These are phyloP conservation scores for Electrophaes corylata DNA, from an alignment of 2,888 invertebrate genomes.

Conservation along the genomic window DNA sequence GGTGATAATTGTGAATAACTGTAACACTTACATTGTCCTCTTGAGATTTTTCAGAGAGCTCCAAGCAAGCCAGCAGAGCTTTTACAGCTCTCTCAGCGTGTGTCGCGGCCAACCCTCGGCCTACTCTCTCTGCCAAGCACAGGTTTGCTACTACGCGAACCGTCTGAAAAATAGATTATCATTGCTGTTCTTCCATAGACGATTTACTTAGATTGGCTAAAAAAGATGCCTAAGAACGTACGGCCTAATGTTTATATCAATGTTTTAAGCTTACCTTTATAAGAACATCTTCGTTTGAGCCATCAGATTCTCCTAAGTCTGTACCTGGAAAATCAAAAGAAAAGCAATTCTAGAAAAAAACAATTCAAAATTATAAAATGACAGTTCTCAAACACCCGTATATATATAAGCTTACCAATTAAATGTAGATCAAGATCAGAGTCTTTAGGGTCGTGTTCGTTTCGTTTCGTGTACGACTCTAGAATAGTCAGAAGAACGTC, in stretches of 20 bases:
- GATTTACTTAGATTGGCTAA: no score
- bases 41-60: slow-evolving; percentile 58
- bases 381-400: no score
- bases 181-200: no score
- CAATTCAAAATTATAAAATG: no score
- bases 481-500: slow-evolving; percentile 79
- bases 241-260: no score
- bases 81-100: slow-evolving; percentile 70
- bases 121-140: slow-evolving; percentile 91
- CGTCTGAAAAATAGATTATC: slow-evolving; percentile 84
- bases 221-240: no score
- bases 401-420: slow-evolving; percentile 66
- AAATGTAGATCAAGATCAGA: slow-evolving; percentile 67
- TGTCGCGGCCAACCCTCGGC: slow-evolving; percentile 84
- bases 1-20: not conserved
- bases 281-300: slow-evolving; percentile 87
- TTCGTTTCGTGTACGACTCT: slow-evolving; percentile 77
- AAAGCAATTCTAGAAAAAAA: not conserved
- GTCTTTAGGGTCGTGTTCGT: slow-evolving; percentile 51
- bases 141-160: slow-evolving; percentile 94
- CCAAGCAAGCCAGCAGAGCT: slow-evolving; percentile 65
- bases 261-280: slow-evolving; percentile 81
- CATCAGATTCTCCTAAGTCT: slow-evolving; percentile 79
- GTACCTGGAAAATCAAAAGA: slow-evolving; percentile 57
- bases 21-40: slow-evolving; percentile 25